Percentiles rank a stretch among this genome's conserved stretches.
phyloP scores from a whole-genome alignment of 1,140 invertebrate genomes.

The Apis dorsata region DNA sequence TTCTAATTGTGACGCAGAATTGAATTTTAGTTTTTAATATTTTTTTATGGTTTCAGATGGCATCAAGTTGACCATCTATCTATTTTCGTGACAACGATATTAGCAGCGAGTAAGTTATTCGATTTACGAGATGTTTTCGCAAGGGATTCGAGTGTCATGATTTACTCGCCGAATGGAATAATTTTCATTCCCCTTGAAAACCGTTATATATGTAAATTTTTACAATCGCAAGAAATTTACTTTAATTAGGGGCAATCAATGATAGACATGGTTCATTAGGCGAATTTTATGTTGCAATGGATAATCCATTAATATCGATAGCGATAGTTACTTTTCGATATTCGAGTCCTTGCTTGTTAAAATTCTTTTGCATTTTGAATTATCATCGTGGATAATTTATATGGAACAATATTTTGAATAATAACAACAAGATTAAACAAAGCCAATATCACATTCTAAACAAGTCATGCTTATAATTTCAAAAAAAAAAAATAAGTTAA shows the following conservation, averaged over 20 bases:
- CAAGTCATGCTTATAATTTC: too few species aligned
- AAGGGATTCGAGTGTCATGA: background rate
- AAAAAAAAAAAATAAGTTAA: too few species aligned
- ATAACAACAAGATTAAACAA: too few species aligned
- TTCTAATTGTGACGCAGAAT: too few species aligned
- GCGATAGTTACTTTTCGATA: background rate
- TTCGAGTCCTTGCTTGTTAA: background rate
- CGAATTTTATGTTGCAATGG: background rate
- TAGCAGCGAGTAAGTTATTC: background rate
- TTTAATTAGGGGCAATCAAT: conserved; percentile 6
- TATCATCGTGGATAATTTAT: too few species aligned
- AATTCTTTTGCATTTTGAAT: too few species aligned
- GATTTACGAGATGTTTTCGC: conserved; percentile 44
- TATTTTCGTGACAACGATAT: conserved; percentile 30
- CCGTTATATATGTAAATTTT: background rate
- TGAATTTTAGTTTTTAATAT: too few species aligned
- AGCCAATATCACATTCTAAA: too few species aligned
- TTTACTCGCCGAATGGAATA: too few species aligned
- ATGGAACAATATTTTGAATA: too few species aligned
- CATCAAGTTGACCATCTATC: conserved; percentile 25
- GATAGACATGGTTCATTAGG: conserved; percentile 24
- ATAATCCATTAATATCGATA: conserved; percentile 1
- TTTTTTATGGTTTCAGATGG: background rate
- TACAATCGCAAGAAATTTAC: conserved; percentile 19
- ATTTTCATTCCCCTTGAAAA: conserved; percentile 8